Base-by-base conservation (phyloP, 2,797 vertebrate species). In the Amniataba percoides region DNA sequence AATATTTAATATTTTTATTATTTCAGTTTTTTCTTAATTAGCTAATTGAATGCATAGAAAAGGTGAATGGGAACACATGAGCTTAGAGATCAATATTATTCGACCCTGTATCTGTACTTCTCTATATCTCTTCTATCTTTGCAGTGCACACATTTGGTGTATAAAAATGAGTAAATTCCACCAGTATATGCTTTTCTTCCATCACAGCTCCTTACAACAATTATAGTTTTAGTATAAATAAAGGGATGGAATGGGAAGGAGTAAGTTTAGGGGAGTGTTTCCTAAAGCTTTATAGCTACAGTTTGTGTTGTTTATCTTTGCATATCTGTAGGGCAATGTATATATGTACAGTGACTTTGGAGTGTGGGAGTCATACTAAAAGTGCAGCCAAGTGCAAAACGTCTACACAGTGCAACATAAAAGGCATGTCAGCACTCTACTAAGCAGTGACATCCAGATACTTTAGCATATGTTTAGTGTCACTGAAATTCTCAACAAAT, bases 401-500 rank as follows among this genome's bases (percentile, higher is more conserved):
- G 8, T 36, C 34, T 36, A 36, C 8, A 36, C 34, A 36, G 16
- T n/a, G n/a, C 19, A 67, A 18, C 14, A 56, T 23, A 46, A 40
- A 27, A 67, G 16, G 34, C 7, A 56, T 36, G 18, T 43, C 52
- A 14, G 40, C 36, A 18, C 51, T 59, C 5, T 2, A 16, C 45
- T 21, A n/a, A 61, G 23, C 40, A n/a, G 27, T 62, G 5, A 39
- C 34, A 74, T 64, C 48, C 45, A 19, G 42, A 14, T 15, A 36
- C 7, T 7, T 9, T 36, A 48, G 12, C 58, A 53, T 52, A 31
- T 48, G 18, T 78, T 52, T 21, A 15, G 19, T 36, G 23, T 62
- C 65, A 34, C 15, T 66, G 39, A 27, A 61, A 61, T n/a, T 48
- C 19, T 62, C 21, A 39, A 11, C 55, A 68, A 48, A 80, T 59